phyloP scores from a whole-genome alignment of 2,113 vertebrate species.

The Pyxicephalus adspersus region DNA sequence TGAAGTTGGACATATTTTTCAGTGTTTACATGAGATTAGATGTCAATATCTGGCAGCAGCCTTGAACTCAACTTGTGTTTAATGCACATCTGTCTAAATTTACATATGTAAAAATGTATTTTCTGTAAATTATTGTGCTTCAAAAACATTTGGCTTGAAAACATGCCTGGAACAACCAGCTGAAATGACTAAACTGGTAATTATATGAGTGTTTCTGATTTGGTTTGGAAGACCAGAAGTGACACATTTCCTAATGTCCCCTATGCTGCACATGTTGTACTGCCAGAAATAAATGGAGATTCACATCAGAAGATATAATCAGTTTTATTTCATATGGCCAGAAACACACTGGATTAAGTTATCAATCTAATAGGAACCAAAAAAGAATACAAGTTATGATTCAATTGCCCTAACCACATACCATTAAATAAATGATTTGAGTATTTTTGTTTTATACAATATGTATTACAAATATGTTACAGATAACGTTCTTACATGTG shows the following conservation, averaged over 20 bases:
- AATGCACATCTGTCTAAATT: too few species aligned
- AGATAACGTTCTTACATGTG: not conserved
- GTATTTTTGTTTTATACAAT: constrained; percentile 23
- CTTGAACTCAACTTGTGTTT: too few species aligned
- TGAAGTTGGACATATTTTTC: too few species aligned
- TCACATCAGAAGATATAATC: constrained; percentile 29
- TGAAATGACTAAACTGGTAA: constrained; percentile 26
- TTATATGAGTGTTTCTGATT: constrained; percentile 26
- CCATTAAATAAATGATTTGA: not conserved
- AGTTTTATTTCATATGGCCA: constrained; percentile 32
- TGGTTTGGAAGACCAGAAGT: constrained; percentile 33
- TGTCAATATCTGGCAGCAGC: too few species aligned
- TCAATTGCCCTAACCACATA: constrained; percentile 7
- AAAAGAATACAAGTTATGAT: constrained; percentile 5
- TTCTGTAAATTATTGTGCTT: not conserved
- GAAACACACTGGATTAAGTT: constrained; percentile 33
- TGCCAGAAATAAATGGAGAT: constrained; percentile 30
- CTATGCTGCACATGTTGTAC: constrained; percentile 34
- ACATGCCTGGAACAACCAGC: not conserved
- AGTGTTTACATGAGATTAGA: too few species aligned
- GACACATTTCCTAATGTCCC: constrained; percentile 43
- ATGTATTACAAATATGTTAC: constrained; percentile 14
- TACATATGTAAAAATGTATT: not conserved
- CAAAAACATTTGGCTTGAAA: not conserved
- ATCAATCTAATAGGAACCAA: constrained; percentile 33